Evolutionary conservation across 2,797 vertebrate genomes (phyloP).

Genomic region (Spinibarbus caldwelli): DNA sequence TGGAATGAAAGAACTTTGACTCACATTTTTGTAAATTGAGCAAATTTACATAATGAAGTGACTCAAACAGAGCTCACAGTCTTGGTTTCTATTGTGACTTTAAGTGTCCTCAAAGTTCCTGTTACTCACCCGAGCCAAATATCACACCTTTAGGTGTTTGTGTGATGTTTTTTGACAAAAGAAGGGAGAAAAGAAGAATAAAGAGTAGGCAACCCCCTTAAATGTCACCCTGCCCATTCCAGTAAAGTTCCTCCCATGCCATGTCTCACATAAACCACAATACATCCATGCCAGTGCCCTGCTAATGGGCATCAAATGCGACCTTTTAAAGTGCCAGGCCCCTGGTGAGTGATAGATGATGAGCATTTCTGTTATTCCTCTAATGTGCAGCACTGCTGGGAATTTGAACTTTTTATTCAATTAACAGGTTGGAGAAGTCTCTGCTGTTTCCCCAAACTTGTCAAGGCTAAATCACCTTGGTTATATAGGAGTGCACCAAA

Average conservation of each 20-base stretch:
- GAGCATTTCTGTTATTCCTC: conserved; percentile 68
- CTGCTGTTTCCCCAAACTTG: conserved; percentile 49
- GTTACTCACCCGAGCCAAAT: conserved; percentile 56
- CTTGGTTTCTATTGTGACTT: conserved; percentile 32
- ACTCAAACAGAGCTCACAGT: too few species aligned
- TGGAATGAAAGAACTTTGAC: conserved; percentile 40
- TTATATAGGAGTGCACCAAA: conserved; percentile 74
- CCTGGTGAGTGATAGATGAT: conserved; percentile 82
- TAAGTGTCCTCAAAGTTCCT: conserved; percentile 8
- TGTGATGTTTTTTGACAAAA: conserved; percentile 34
- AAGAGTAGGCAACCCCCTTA: conserved; percentile 38
- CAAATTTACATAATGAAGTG: conserved; percentile 63
- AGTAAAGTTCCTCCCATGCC: conserved; percentile 53
- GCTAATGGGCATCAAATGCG: conserved; percentile 75
- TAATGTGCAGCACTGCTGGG: conserved; percentile 78
- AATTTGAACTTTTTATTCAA: conserved; percentile 84
- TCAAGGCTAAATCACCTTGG: conserved; percentile 76
- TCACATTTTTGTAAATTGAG: conserved; percentile 55
- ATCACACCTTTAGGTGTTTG: conserved; percentile 59
- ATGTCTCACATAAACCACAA: conserved; percentile 68
- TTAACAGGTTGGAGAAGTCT: conserved; percentile 61
- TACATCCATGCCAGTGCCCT: conserved; percentile 72
- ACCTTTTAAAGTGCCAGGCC: conserved; percentile 83
- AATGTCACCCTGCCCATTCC: conserved; percentile 59
- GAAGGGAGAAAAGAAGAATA: not conserved